These are phyloP conservation scores for Dendrolimus punctatus DNA, from an alignment of 1,140 invertebrate genomes.

Conservation along the genomic window DNA sequence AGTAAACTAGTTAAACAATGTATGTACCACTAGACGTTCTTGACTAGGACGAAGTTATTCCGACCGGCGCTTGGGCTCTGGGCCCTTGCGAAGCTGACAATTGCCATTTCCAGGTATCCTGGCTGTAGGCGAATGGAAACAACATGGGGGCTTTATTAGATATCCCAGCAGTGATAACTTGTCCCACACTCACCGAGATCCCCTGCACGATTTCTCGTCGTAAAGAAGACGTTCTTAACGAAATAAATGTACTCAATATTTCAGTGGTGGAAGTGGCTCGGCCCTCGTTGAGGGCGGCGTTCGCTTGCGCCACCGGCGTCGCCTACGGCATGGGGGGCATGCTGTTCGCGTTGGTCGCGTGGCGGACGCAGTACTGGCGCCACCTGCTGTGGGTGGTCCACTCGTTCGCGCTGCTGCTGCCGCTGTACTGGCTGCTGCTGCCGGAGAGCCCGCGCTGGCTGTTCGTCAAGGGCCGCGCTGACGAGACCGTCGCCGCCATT, in stretches of 20 bases:
- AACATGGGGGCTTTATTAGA: no score
- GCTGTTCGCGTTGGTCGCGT: conserved; percentile 38
- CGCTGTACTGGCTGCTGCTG: conserved; percentile 42
- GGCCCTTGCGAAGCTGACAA: no score
- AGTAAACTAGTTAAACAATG: no score
- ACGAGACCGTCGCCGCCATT: conserved; percentile 18
- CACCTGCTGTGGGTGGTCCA: conserved; percentile 32
- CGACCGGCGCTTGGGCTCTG: no score
- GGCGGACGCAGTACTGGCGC: conserved; percentile 37
- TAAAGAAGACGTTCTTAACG: no score
- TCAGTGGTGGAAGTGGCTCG: conserved; percentile 51
- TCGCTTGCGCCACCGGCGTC: conserved; percentile 48
- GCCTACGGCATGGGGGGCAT: conserved; percentile 51
- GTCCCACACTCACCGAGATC: no score
- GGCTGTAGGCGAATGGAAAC: no score
- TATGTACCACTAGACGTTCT: no score
- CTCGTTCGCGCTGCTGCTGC: conserved; percentile 46
- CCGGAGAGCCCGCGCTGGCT: conserved; percentile 75
- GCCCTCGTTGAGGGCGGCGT: conserved; percentile 42
- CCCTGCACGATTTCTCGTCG: no score
- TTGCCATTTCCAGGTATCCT: no score
- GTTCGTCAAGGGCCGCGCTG: conserved; percentile 65
- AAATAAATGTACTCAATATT: conserved; percentile 1
- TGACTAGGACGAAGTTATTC: no score
- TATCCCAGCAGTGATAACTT: no score